phyloP scores from a whole-genome alignment of 1,140 invertebrate genomes.

The Diplogasteroides magnus region DNA sequence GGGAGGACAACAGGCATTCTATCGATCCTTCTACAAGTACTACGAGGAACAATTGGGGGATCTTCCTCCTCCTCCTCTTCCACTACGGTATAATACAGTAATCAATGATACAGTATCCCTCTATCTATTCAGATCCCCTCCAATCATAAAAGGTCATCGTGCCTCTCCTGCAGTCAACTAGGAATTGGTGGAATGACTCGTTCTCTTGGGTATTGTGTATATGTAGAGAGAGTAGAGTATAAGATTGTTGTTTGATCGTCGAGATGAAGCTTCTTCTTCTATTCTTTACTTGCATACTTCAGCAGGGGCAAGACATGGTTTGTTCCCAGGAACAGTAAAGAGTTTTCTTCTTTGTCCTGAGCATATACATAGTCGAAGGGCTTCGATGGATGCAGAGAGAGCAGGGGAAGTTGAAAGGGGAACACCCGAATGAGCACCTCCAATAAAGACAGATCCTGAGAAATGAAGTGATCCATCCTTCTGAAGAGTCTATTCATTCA shows the following conservation, averaged over 20 bases:
- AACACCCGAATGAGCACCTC: background rate
- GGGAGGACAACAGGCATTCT: slow-evolving; percentile 37
- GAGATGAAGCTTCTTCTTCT: no score
- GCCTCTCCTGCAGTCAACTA: background rate
- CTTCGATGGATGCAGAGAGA: slow-evolving; percentile 14
- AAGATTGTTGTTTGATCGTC: no score
- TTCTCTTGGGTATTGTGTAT: no score
- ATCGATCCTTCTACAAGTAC: slow-evolving; percentile 34
- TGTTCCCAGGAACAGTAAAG: background rate
- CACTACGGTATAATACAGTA: slow-evolving; percentile 33
- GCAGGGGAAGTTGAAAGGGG: slow-evolving; percentile 1
- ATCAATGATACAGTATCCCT: no score
- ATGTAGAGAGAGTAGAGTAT: no score
- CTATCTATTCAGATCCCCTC: background rate
- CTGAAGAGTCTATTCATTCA: background rate
- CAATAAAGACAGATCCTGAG: slow-evolving; percentile 4
- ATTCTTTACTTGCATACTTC: background rate
- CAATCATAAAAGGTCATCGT: background rate
- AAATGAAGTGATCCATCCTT: slow-evolving; percentile 9
- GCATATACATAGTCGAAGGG: slow-evolving; percentile 9
- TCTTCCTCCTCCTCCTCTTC: slow-evolving; percentile 34
- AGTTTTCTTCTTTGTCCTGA: background rate
- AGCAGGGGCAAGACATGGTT: background rate
- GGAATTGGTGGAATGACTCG: background rate
- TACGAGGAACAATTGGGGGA: slow-evolving; percentile 32